Conservation (phyloP, 2,113 vertebrate species). For the Isurus oxyrinchus region DNA sequence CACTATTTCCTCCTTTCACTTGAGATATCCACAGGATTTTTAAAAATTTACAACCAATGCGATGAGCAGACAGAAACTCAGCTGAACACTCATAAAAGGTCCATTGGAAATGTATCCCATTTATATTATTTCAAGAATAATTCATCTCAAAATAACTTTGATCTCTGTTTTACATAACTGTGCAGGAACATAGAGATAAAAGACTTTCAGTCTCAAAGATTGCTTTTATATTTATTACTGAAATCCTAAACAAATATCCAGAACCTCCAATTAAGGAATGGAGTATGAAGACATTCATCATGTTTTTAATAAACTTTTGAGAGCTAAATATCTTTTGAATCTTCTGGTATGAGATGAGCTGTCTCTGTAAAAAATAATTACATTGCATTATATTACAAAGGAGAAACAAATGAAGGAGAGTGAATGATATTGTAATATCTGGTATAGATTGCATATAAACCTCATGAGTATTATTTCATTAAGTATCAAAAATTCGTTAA, state of each 20-base stretch:
- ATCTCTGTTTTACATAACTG: not conserved
- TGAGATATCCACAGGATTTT: not conserved
- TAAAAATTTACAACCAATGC: not conserved
- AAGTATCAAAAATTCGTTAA: not conserved
- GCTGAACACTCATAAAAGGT: not conserved
- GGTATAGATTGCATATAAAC: not conserved
- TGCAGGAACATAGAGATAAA: not conserved
- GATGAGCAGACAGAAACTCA: not conserved
- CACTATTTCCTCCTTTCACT: not conserved
- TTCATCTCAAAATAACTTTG: not conserved
- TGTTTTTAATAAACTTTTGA: not conserved
- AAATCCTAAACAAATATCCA: not conserved
- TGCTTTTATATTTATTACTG: not conserved
- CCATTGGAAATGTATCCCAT: not conserved
- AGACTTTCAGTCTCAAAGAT: not conserved
- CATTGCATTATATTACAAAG: not conserved
- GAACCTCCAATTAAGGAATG: not conserved
- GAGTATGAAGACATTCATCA: not conserved
- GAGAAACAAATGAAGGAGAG: not conserved
- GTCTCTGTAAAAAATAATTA: not conserved
- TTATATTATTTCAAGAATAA: not conserved
- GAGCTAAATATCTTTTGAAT: not conserved
- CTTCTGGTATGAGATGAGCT: not conserved
- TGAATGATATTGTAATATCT: not conserved
- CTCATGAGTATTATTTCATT: not conserved